Evolutionary conservation across 2,113 vertebrate genomes (phyloP), one percentile per base, ranked within the genome.

Genomic region (Trematomus loennbergii): DNA sequence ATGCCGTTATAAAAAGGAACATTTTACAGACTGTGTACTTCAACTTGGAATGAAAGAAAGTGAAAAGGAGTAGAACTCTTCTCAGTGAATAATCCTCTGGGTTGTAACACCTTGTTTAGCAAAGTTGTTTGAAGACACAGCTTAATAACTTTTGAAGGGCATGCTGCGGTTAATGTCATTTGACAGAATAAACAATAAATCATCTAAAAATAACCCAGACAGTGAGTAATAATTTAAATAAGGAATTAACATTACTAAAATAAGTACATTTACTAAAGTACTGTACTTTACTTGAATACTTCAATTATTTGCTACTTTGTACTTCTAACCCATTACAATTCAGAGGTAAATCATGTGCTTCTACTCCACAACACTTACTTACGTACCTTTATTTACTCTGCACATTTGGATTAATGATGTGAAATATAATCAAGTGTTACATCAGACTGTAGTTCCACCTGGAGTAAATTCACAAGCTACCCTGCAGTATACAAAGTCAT

Each of bases 41-140:
- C 8, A 52, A 16, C 17, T 1, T 3, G 1, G 1, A 6, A 2
- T 36, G 15, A 20, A 1, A 12, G 59, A 0, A 49, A n/a, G 5
- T 40, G 6, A 40, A 18, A 36, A 10, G 3, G 7, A 55, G 8
- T 50, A 13, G 4, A 53, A 7, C n/a, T 20, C 1, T 11, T 20
- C 12, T 33, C 12, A 16, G n/a, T 67, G 5, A 48, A 9, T 25
- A 10, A 0, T 33, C 43, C 13, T 15, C 17, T 18, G 17, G 9
- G 1, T 22, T 9, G n/a, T 13, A 20, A 58, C 53, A 43, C 16
- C 49, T 54, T 20, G 1, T 11, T 25, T 1, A 16, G 9, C n/a
- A 5, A 17, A 43, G 20, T 16, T 36, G 25, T 22, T 11, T 58
- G 1, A 10, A 15, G 20, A 69, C 9, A 48, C 12, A 3, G 49